Percentiles rank a stretch among this genome's conserved stretches.
These are phyloP conservation scores for Piprites chloris DNA, from an alignment of 2,113 vertebrate genomes.

Conservation along the genomic window DNA sequence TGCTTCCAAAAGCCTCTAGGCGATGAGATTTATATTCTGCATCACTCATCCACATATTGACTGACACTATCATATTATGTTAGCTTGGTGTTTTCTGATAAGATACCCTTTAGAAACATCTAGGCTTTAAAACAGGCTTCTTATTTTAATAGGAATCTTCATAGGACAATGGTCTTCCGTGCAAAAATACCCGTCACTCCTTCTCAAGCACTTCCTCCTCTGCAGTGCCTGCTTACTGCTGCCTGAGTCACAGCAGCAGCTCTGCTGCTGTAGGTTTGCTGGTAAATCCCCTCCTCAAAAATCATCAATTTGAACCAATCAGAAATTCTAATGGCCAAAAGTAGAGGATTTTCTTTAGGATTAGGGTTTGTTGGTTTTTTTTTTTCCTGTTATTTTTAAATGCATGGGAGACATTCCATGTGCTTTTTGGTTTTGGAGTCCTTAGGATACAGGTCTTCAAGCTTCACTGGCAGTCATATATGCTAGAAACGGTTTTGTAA, in stretches of 20 bases:
- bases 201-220: background rate
- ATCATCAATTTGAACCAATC: background rate
- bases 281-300: background rate
- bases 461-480: background rate
- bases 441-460: background rate
- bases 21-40: background rate
- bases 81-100: background rate
- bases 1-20: background rate
- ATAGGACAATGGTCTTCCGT: background rate
- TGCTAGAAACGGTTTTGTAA: background rate
- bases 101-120: background rate
- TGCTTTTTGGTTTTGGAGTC: background rate
- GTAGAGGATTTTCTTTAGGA: background rate
- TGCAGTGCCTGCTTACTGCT: background rate
- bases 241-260: background rate
- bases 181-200: background rate
- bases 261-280: background rate
- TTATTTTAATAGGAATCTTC: background rate
- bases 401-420: background rate
- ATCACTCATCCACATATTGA: background rate
- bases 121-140: background rate
- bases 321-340: background rate
- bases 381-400: background rate
- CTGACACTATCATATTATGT: background rate
- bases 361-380: background rate